Evolutionary conservation across 2,888 invertebrate species (phyloP).

Genomic region (Diogma glabrata): DNA sequence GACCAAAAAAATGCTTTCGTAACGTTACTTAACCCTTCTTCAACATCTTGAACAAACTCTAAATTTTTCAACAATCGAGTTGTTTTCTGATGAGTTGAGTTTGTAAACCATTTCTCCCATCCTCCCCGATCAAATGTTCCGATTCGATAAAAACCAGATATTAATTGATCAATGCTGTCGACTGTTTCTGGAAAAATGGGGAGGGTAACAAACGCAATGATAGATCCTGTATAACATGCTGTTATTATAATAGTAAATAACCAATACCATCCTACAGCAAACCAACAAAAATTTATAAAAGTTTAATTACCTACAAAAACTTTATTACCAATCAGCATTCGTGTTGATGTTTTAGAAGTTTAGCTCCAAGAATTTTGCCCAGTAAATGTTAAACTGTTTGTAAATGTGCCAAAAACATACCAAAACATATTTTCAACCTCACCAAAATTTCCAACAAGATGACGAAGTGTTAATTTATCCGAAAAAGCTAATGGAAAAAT

Average conservation of each 20-base stretch:
- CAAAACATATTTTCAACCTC: slow-evolving; percentile 77
- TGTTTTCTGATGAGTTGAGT: slow-evolving; percentile 52
- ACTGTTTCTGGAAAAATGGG: slow-evolving; percentile 64
- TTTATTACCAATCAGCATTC: slow-evolving; percentile 49
- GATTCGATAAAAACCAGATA: slow-evolving; percentile 54
- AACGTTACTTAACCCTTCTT: slow-evolving; percentile 58
- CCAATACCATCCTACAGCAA: slow-evolving; percentile 68
- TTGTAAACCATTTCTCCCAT: slow-evolving; percentile 62
- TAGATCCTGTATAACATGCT: slow-evolving; percentile 72
- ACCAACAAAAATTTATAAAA: slow-evolving; percentile 8
- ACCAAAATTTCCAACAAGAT: slow-evolving; percentile 53
- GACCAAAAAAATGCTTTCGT: slow-evolving; percentile 67
- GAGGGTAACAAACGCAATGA: slow-evolving; percentile 71
- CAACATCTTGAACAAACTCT: slow-evolving; percentile 53
- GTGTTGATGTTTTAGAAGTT: slow-evolving; percentile 54
- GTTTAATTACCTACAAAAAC: neutral
- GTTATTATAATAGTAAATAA: slow-evolving; percentile 76
- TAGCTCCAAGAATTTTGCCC: slow-evolving; percentile 60
- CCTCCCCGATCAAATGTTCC: slow-evolving; percentile 63
- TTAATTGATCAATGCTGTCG: slow-evolving; percentile 53
- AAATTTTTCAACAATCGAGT: slow-evolving; percentile 50
- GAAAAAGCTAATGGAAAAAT: slow-evolving; percentile 66
- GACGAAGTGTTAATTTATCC: slow-evolving; percentile 53
- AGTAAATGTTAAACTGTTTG: slow-evolving; percentile 62
- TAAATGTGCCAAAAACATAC: slow-evolving; percentile 78